Evolutionary conservation across 2,113 vertebrate species (phyloP), one percentile per base, ranked within the genome.

Genomic region (Sterrhoptilus dennistouni): DNA sequence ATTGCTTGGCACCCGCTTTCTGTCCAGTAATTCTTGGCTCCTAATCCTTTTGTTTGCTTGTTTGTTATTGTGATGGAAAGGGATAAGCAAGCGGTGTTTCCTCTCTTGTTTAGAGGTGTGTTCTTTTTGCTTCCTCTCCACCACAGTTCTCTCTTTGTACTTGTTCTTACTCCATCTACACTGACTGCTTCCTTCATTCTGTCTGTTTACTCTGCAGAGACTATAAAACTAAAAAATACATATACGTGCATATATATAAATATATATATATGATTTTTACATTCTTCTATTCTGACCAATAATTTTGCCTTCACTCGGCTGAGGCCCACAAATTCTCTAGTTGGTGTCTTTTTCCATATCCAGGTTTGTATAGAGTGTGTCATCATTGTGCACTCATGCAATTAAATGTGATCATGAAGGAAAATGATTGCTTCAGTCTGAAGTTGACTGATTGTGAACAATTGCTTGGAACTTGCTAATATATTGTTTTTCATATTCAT

Each of bases 11-110:
- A 22, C 17, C 4, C 0, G 9, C 76, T 69, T 92, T 65, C 54
- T 85, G 12, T 45, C 25, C 40, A 44, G 44, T 56, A 68, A 59
- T 82, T 89, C 14, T 82, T 59, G 74, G 24, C 40, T 94, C 0
- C 0, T 87, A 47, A 25, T 83, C 24, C 31, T 31, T 70, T 56
- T 19, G 66, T 66, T 83, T 23, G 3, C 3, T n/a, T 29, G 24
- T 75, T 90, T 83, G 25, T 83, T 89, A 45, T 9, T 94, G 61
- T 64, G 65, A 31, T 69, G 54, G 79, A 93, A 87, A 76, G 38
- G 31, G 57, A 44, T 76, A 84, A 91, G 40, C 22, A 82, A 60
- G n/a, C 6, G 45, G 24, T 23, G 8, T 68, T 85, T 71, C 53
- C 57, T 87, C 19, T 78, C 24, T 56, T 49, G 6, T 57, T 42